Base-by-base conservation (phyloP, 2,797 vertebrate species). In the Yasuhikotakia modesta region DNA sequence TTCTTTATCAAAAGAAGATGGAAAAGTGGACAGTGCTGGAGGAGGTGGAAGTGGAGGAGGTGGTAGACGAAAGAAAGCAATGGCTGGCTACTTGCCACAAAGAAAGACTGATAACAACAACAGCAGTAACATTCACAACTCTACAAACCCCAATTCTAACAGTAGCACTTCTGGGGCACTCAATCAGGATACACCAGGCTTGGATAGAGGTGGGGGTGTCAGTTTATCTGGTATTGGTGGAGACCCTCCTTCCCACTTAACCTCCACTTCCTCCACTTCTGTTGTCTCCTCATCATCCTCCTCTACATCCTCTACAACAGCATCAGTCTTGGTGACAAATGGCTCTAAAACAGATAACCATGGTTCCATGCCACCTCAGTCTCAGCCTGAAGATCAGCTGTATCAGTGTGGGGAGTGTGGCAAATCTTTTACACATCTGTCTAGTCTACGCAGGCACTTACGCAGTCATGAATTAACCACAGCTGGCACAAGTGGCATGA, bases 391-490 rank as follows among this genome's bases (percentile, higher is more conserved):
- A 81, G 95, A 96, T 75, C 85, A 94, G 2, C 79, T 95, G 2
- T 97, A 97, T 64, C 94, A 94, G 86, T 98, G 96, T 81, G 93
- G 94, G n/a, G 94, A 96, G 69, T 98, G 96, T 70, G 94, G 94
- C 79, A 96, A 96, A 87, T 94, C 93, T 81, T 98, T 97, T 80
- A 96, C 96, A 87, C 96, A 98, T 82, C 95, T 97, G 70, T 98
- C 96, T 82, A 97, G 96, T 89, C 94, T 98, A 88, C 95, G 96
- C 84, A 94, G 96, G 81, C 96, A 98, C 89, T 90, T 96, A 22
- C 96, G 96, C 80, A 96, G 96, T 92, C 96, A 98, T 88, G 96
- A 94, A 82, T 94, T 96, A 75, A 93, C 90, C 66, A 92, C 96
- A 79, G 92, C 93, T 87, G 93, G 92, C 86, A 91, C 92, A 80